Evolutionary conservation across 2,797 vertebrate species (phyloP).

Genomic region (Poeciliopsis presidionis): DNA sequence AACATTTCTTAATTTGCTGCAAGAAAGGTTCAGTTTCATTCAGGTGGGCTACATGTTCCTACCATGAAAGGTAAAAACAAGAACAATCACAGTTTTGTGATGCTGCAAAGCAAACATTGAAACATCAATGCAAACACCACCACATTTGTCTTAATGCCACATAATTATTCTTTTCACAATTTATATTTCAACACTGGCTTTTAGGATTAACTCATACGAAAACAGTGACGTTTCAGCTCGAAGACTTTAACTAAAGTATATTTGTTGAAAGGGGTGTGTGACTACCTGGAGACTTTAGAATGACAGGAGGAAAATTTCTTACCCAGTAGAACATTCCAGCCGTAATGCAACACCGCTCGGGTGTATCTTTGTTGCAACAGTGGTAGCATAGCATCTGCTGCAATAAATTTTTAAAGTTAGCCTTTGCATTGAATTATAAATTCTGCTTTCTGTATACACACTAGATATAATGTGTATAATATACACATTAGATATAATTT

Average conservation of each 20-base stretch:
- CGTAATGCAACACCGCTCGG: conserved; percentile 11
- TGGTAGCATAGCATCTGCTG: conserved; percentile 6
- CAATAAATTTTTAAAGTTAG: conserved; percentile 5
- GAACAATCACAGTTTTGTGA: conserved; percentile 11
- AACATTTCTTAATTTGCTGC: background rate
- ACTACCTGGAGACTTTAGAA: conserved; percentile 4
- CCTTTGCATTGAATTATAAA: conserved; percentile 5
- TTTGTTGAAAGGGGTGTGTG: background rate
- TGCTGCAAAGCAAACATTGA: conserved; percentile 41
- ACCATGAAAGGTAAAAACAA: conserved; percentile 8
- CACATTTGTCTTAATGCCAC: background rate
- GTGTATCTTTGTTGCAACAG: conserved; percentile 8
- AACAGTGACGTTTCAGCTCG: background rate
- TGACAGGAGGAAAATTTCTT: conserved; percentile 7
- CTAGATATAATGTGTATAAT: background rate
- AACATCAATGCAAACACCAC: conserved; percentile 4
- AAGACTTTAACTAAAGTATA: background rate
- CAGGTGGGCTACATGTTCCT: background rate
- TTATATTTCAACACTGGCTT: conserved; percentile 4
- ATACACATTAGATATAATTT: background rate
- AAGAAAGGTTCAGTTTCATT: conserved; percentile 7
- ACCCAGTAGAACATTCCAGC: background rate
- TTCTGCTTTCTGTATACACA: background rate
- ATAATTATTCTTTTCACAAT: background rate
- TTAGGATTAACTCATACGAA: background rate